Percentiles rank a stretch among this genome's conserved stretches.
These are phyloP conservation scores for Protodeltote pygarga DNA, from an alignment of 2,888 invertebrate genomes.

Conservation along the genomic window DNA sequence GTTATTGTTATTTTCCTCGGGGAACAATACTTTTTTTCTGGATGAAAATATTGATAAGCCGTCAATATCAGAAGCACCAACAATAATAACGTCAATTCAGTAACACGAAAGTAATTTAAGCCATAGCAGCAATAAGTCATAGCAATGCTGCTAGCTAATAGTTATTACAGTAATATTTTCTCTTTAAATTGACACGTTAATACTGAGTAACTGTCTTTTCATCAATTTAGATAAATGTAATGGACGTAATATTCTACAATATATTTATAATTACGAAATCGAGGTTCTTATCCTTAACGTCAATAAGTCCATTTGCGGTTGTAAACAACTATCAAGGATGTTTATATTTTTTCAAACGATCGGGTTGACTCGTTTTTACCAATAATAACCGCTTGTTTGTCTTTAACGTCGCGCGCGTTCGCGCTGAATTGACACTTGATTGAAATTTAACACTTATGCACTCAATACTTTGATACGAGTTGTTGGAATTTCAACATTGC, in stretches of 20 bases:
- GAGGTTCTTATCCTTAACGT: conserved; percentile 25
- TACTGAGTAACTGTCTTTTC: conserved; percentile 19
- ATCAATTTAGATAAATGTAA: conserved; percentile 45
- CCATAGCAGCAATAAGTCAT: conserved; percentile 22
- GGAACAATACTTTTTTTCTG: too few relatives aligned
- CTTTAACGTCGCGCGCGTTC: conserved; percentile 21
- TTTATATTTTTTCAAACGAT: conserved; percentile 38
- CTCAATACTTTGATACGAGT: conserved; percentile 26
- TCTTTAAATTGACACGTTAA: conserved; percentile 15
- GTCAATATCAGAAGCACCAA: conserved; percentile 4
- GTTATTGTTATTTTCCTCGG: too few relatives aligned
- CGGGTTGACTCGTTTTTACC: conserved; percentile 17
- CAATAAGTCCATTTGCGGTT: conserved; percentile 22
- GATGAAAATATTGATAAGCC: conserved; percentile 20
- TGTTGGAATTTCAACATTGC: conserved; percentile 16
- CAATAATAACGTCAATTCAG: conserved; percentile 14
- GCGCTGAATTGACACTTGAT: conserved; percentile 33
- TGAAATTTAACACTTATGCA: conserved; percentile 37
- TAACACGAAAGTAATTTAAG: conserved; percentile 14
- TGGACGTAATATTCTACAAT: conserved; percentile 26
- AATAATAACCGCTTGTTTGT: conserved; percentile 41
- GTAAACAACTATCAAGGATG: conserved; percentile 53
- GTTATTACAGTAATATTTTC: conserved; percentile 26
- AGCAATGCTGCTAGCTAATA: conserved; percentile 18
- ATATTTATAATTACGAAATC: conserved; percentile 29